phyloP scores from a whole-genome alignment of 2,113 vertebrate genomes.

The Lichenostomus cassidix region DNA sequence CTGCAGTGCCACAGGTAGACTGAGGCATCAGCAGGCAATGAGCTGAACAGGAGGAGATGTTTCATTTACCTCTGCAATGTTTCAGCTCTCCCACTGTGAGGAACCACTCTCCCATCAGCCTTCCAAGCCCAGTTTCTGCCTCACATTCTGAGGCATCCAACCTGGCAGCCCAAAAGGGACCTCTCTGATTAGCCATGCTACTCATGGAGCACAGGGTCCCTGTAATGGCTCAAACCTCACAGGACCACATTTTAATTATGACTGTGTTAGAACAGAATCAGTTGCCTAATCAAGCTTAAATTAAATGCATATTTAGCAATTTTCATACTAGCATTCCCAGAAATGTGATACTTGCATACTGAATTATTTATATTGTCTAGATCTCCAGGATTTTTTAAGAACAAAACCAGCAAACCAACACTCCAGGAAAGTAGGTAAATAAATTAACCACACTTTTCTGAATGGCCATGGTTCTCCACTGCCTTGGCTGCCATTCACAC shows the following conservation, averaged over 20 bases:
- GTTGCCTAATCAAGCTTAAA: conserved; percentile 50
- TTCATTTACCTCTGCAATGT: background rate
- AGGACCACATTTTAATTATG: conserved; percentile 12
- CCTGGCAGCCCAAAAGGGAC: background rate
- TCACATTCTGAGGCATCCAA: background rate
- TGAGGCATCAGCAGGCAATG: background rate
- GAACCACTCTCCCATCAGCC: background rate
- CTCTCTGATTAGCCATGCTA: background rate
- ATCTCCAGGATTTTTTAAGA: background rate
- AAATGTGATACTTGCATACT: background rate
- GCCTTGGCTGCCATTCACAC: background rate
- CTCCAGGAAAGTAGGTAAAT: background rate
- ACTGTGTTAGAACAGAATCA: background rate
- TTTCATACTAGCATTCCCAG: conserved; percentile 36
- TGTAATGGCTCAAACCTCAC: background rate
- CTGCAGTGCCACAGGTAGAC: accelerated
- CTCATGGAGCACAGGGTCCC: background rate
- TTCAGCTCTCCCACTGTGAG: background rate
- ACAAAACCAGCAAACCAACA: background rate
- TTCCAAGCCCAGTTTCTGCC: background rate
- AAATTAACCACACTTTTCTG: background rate
- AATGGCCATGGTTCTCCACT: background rate
- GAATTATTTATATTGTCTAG: conserved; percentile 48
- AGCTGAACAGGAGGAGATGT: background rate
- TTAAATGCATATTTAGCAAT: conserved; percentile 56